Conservation (phyloP, 2,888 invertebrate species). For the Antitype chi region DNA sequence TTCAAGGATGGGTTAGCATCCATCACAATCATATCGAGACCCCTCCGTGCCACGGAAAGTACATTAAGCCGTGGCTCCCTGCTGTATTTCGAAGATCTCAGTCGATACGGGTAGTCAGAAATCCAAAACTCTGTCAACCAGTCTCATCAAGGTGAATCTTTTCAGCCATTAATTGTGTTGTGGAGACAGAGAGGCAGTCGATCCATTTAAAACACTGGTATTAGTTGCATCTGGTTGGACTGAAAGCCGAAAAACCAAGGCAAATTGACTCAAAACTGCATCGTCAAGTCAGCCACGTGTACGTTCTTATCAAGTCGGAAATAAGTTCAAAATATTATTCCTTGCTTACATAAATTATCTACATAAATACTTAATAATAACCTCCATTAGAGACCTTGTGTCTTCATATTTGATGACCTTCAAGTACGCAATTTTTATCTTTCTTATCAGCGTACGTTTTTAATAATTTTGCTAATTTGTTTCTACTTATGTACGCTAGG, state of each 20-base stretch:
- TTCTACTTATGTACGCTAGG: neutral
- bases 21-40: no score
- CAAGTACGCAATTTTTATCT: constrained; percentile 42
- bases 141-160: no score
- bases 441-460: constrained; percentile 32
- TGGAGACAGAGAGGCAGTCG: neutral
- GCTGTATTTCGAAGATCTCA: no score
- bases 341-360: constrained; percentile 26
- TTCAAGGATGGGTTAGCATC: no score
- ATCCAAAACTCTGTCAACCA: no score
- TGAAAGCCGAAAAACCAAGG: neutral
- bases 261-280: neutral
- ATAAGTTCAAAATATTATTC: constrained; percentile 12
- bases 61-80: no score
- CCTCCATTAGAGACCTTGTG: constrained; percentile 17
- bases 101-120: no score
- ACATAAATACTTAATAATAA: neutral
- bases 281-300: neutral
- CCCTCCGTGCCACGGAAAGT: no score
- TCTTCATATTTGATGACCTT: constrained; percentile 40
- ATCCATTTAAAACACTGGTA: neutral
- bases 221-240: neutral
- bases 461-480: constrained; percentile 7
- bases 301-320: constrained; percentile 9
- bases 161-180: no score